These are phyloP conservation scores for Corythornis vintsioides DNA, from an alignment of 2,113 vertebrate species.

Conservation along the genomic window DNA sequence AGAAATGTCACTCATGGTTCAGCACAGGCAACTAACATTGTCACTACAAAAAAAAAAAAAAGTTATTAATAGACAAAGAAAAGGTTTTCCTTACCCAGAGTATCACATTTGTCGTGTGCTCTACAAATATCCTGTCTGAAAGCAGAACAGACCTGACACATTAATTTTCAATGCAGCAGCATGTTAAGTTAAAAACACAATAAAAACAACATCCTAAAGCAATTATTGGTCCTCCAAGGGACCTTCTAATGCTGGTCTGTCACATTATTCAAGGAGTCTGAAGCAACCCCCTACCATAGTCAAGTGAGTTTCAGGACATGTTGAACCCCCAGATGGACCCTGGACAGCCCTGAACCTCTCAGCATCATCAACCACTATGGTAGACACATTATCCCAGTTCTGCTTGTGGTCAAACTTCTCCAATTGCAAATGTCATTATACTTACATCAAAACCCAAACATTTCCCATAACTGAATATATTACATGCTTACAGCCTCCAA, in stretches of 20 bases:
- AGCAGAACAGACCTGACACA: constrained; percentile 71
- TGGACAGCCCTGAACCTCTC: background rate
- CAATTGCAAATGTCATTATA: background rate
- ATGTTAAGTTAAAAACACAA: constrained; percentile 17
- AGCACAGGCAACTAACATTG: background rate
- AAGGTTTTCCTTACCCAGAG: constrained; percentile 85
- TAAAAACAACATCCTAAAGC: background rate
- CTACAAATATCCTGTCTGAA: constrained; percentile 97
- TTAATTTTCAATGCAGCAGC: constrained; percentile 38
- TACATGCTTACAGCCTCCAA: background rate
- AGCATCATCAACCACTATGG: background rate
- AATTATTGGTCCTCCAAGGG: background rate
- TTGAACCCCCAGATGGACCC: background rate
- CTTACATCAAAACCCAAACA: background rate
- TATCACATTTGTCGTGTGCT: constrained; percentile 97
- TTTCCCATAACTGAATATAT: background rate
- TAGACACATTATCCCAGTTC: background rate
- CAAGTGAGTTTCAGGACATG: background rate
- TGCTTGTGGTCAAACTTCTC: background rate
- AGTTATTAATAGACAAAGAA: background rate
- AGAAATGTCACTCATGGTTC: background rate
- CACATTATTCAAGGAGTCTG: background rate
- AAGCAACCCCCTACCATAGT: background rate
- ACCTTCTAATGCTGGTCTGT: background rate
- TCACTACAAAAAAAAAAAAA: background rate